Evolutionary conservation across 1,140 invertebrate genomes (phyloP).

Genomic region (Ectropis grisescens): DNA sequence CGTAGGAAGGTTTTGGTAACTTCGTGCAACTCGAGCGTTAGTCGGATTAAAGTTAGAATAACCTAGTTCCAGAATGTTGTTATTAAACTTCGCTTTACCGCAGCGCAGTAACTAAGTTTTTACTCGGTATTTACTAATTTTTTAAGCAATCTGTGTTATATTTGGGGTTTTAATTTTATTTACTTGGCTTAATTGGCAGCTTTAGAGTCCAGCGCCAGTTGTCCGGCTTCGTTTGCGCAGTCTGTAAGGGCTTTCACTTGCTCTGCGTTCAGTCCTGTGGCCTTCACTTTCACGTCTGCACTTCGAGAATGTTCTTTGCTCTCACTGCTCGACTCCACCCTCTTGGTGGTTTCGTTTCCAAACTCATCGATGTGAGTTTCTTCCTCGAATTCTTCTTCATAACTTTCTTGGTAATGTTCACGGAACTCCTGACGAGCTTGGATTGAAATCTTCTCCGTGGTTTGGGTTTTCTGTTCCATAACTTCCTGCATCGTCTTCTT

Average conservation of each 20-base stretch:
- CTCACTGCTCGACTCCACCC: constrained; percentile 58
- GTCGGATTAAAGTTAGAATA: not conserved
- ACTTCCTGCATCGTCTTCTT: constrained; percentile 64
- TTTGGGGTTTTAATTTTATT: constrained; percentile 10
- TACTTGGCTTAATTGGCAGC: constrained; percentile 52
- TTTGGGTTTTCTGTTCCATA: constrained; percentile 50
- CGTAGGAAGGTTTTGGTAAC: not conserved
- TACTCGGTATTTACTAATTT: no score
- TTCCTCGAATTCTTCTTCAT: constrained; percentile 65
- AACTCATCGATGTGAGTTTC: constrained; percentile 60
- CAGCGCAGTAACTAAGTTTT: no score
- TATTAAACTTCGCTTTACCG: constrained; percentile 6
- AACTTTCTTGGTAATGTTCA: constrained; percentile 56
- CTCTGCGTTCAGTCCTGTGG: constrained; percentile 55
- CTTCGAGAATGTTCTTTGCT: constrained; percentile 63
- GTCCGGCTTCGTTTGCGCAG: constrained; percentile 59
- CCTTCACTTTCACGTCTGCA: constrained; percentile 64
- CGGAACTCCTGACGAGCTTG: constrained; percentile 65
- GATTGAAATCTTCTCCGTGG: constrained; percentile 51
- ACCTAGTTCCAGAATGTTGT: constrained; percentile 3
- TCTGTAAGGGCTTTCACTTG: constrained; percentile 65
- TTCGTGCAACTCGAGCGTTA: constrained; percentile 8
- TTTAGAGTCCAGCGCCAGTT: constrained; percentile 60
- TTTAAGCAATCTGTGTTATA: constrained; percentile 2
- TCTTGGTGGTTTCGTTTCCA: constrained; percentile 59